Evolutionary conservation across 2,113 vertebrate species (phyloP).

Genomic region (Probosciger aterrimus): DNA sequence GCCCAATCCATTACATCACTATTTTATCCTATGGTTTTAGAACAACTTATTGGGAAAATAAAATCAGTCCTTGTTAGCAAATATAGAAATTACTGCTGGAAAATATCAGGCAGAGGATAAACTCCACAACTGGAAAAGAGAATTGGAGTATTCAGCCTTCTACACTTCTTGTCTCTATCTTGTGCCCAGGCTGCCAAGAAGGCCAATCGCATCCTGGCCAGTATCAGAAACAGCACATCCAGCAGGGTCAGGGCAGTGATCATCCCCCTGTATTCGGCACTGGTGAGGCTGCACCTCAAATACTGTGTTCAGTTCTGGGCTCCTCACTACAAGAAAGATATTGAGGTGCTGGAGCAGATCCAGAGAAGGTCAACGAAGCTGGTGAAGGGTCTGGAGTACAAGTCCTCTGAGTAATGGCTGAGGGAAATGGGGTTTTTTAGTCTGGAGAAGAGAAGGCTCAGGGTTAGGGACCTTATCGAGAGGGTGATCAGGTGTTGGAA

Average conservation of each 20-base stretch:
- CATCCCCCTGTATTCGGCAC: rapidly evolving
- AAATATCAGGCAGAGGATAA: background rate
- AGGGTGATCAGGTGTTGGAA: too few relatives aligned
- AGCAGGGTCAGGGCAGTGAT: background rate
- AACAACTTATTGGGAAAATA: background rate
- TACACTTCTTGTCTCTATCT: background rate
- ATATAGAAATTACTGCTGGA: background rate
- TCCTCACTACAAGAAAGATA: background rate
- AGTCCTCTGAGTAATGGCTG: background rate
- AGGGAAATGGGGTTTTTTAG: background rate
- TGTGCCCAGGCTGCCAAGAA: background rate
- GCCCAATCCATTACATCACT: background rate
- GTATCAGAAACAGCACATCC: background rate
- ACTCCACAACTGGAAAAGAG: background rate
- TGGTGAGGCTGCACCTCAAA: background rate
- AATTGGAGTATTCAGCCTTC: background rate
- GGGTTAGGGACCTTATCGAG: too few relatives aligned
- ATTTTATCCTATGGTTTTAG: background rate
- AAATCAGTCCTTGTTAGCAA: background rate
- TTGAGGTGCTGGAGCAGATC: background rate
- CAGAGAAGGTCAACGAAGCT: background rate
- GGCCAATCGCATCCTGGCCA: background rate
- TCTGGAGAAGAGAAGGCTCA: too few relatives aligned
- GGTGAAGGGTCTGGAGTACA: background rate
- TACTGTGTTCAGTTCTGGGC: background rate